Evolutionary conservation across 2,888 invertebrate genomes (phyloP), one percentile per base, ranked within the genome.

Genomic region (Crocallis elinguaria): DNA sequence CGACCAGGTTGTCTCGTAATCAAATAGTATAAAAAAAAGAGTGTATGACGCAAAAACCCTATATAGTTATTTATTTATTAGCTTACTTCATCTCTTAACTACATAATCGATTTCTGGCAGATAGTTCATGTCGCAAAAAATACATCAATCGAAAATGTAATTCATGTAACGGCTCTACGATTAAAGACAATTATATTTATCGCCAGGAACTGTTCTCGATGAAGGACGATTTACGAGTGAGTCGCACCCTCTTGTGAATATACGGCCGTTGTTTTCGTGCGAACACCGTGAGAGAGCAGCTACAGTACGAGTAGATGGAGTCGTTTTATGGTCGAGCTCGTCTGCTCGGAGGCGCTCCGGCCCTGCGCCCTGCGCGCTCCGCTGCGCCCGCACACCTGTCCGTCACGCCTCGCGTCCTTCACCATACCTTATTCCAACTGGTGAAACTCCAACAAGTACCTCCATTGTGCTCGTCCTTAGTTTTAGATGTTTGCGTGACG

Each of bases 301-400:
- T 12, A 48, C 30, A 30, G 29, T 36, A 29, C 29, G 12, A 19
- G 12, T 27, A 25, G 14, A 19, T 8, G n/a, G 3, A 41, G 46
- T 27, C 16, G 52, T 33, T 35, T 48, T 53, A 53, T 44, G 53
- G 59, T 42, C 48, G 42, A 50, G 50, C 35, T 23, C 41, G 33
- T 25, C 16, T 27, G 36, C 46, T 53, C 43, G 27, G 50, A 38
- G 48, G 57, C 32, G 61, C 60, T 60, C 62, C 60, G 62, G 68
- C 37, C 23, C 36, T 65, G 62, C 61, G 66, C 60, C 63, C 66
- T 67, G 62, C 62, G 57, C 53, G 57, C 49, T 54, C 50, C 49
- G 61, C 42, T 58, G 65, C 62, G 57, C 63, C 45, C 45, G 61
- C 66, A 67, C 73, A 73, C 72, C 81, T 77, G 78, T 57, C 69